Evolutionary conservation across 2,113 vertebrate species (phyloP).

Genomic region (Tetraodon nigroviridis): DNA sequence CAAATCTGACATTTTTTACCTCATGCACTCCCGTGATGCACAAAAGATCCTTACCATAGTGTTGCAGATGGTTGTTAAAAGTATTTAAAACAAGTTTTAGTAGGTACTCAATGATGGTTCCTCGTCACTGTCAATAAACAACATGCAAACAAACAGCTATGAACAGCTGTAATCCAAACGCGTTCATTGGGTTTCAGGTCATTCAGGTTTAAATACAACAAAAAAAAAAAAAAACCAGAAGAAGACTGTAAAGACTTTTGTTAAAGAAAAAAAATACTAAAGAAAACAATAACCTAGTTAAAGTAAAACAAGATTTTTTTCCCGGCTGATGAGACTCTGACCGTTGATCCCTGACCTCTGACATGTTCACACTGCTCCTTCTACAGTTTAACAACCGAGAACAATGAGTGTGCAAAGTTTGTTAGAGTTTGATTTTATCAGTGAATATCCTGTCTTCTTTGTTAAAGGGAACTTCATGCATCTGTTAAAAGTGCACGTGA

Average conservation of each 20-base stretch:
- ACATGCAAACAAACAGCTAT: slow-evolving; percentile 37
- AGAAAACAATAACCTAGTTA: slow-evolving; percentile 51
- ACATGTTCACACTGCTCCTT: slow-evolving; percentile 36
- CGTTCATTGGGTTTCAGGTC: neutral
- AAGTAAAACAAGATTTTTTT: slow-evolving; percentile 30
- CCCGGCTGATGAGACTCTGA: slow-evolving; percentile 48
- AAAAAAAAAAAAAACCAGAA: slow-evolving; percentile 13
- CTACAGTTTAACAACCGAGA: slow-evolving; percentile 57
- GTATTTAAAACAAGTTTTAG: neutral
- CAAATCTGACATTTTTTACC: slow-evolving; percentile 37
- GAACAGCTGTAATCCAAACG: slow-evolving; percentile 28
- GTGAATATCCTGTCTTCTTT: slow-evolving; percentile 9
- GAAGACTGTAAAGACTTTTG: slow-evolving; percentile 39
- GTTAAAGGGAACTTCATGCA: slow-evolving; percentile 47
- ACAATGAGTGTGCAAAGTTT: slow-evolving; percentile 30
- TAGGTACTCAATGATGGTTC: slow-evolving; percentile 12
- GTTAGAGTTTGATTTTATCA: slow-evolving; percentile 25
- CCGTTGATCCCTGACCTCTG: slow-evolving; percentile 67
- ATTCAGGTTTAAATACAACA: too few species aligned
- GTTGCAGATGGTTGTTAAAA: neutral
- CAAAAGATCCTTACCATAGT: slow-evolving; percentile 5
- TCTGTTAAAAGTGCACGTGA: slow-evolving; percentile 33
- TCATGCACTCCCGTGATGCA: neutral
- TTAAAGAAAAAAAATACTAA: slow-evolving; percentile 29
- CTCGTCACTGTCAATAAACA: slow-evolving; percentile 30